Base-by-base conservation (phyloP, 2,113 vertebrate species). In the Rostratula benghalensis region DNA sequence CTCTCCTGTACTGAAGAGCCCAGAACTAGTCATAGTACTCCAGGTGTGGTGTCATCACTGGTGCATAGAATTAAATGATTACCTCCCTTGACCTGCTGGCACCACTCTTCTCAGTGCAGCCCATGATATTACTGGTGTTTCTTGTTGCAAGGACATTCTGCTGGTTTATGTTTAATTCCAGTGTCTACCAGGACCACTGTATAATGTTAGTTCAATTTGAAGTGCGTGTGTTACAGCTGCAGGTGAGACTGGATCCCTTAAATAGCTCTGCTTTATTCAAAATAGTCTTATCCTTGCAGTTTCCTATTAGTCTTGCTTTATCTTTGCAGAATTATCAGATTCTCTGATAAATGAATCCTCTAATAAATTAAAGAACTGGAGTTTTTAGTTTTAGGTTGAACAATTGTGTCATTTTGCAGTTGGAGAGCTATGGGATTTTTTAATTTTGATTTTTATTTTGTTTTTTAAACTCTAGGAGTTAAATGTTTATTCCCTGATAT, bases 41-140 rank as follows among this genome's bases (percentile, higher is more conserved):
- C 11, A 41, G 10, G 3, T 48, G 9, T 53, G 57, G 7, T 21
- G 30, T n/a, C 30, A 35, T 7, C 18, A 45, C 31, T 35, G 13
- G 24, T 50, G 6, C 78, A 70, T 0, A 56, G 11, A 74, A 24
- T 13, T 59, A 39, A 59, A 68, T 12, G 24, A 54, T 41, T n/a
- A 41, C 13, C 7, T 53, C 9, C 9, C 11, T 80, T 0, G 1
- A 6, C 30, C 41, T 70, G 25, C 30, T 1, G 3, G 25, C 24
- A 77, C 10, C 54, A 50, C 4, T 31, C 2, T 60, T 54, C 57
- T 50, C 43, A 13, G 27, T n/a, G 39, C 5, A 79, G 20, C 11
- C 23, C 33, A 54, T 11, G 18, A 28, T 25, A 24, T 3, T 41
- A 5, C 10, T 46, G 13, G 10, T 9, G 14, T 75, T 74, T 64